Conservation (phyloP, 1,140 invertebrate species). For the Nilaparvata lugens region DNA sequence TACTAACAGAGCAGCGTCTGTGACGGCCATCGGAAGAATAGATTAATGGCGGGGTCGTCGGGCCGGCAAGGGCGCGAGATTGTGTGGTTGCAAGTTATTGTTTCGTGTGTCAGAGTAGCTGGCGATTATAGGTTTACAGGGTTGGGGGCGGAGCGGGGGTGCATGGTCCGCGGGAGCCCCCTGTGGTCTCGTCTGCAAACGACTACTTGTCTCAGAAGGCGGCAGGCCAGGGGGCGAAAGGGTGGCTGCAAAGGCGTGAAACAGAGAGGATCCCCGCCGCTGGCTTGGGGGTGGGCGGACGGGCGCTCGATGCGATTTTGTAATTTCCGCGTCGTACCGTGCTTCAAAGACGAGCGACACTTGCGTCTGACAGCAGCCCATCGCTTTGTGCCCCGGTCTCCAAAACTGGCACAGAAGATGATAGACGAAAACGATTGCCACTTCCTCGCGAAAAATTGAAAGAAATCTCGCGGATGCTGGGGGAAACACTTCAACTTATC, state of each 20-base stretch:
- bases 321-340: background rate
- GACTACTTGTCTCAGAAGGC: conserved; percentile 1
- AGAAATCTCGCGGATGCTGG: too few species aligned
- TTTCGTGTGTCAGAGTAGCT: background rate
- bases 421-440: too few species aligned
- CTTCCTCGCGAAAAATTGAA: too few species aligned
- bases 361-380: background rate
- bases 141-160: too few species aligned
- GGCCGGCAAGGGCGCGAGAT: background rate
- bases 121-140: too few species aligned
- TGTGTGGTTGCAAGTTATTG: background rate
- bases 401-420: too few species aligned
- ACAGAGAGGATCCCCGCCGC: background rate
- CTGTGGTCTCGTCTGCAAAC: conserved; percentile 4
- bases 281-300: background rate
- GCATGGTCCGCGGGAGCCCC: background rate
- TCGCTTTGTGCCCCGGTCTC: background rate
- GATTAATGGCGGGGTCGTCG: background rate
- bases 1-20: too few species aligned
- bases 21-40: too few species aligned
- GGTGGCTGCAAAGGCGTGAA: background rate
- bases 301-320: conserved; percentile 5
- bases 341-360: background rate
- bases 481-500: too few species aligned
- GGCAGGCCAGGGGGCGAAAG: background rate